A percentile compares a stretch with the other conserved stretches of the same genome.
These are phyloP conservation scores for Conopomorpha cramerella DNA, from an alignment of 1,140 invertebrate genomes.

Conservation along the genomic window DNA sequence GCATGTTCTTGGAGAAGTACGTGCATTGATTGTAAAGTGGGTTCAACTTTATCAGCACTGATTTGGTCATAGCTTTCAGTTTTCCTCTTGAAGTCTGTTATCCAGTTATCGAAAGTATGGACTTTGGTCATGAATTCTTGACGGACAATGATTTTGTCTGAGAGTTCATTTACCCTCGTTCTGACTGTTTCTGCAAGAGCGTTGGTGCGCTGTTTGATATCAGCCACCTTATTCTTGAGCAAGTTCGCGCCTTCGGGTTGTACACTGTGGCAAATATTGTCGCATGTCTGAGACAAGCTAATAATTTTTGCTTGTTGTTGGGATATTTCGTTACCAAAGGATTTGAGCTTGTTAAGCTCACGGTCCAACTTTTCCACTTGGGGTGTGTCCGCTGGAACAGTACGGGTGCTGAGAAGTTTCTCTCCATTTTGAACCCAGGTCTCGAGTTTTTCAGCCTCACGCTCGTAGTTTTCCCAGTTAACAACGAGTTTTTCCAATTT, in stretches of 20 bases:
- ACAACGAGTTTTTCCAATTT: conserved; percentile 79
- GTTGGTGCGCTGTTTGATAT: conserved; percentile 73
- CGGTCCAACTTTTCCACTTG: conserved; percentile 74
- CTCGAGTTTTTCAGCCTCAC: conserved; percentile 71
- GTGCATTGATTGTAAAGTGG: conserved; percentile 78
- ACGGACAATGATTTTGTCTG: conserved; percentile 76
- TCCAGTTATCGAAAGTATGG: conserved; percentile 82
- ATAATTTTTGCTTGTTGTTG: conserved; percentile 82
- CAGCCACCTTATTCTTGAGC: conserved; percentile 72
- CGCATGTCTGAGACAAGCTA: conserved; percentile 75
- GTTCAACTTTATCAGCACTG: conserved; percentile 77
- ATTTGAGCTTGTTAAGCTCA: conserved; percentile 72
- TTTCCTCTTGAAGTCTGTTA: conserved; percentile 75
- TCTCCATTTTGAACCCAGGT: conserved; percentile 73
- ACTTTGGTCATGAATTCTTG: conserved; percentile 87
- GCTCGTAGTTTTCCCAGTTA: conserved; percentile 81
- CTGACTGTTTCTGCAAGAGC: conserved; percentile 74
- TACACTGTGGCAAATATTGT: conserved; percentile 75
- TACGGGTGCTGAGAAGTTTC: conserved; percentile 60
- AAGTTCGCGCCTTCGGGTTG: conserved; percentile 74
- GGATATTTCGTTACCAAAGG: conserved; percentile 79
- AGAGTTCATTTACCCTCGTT: conserved; percentile 75
- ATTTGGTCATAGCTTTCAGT: conserved; percentile 81
- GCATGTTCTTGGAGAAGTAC: conserved; percentile 79
- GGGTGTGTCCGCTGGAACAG: conserved; percentile 66